Evolutionary conservation across 2,888 invertebrate genomes (phyloP).

Genomic region (Neoitamus cyanurus): DNA sequence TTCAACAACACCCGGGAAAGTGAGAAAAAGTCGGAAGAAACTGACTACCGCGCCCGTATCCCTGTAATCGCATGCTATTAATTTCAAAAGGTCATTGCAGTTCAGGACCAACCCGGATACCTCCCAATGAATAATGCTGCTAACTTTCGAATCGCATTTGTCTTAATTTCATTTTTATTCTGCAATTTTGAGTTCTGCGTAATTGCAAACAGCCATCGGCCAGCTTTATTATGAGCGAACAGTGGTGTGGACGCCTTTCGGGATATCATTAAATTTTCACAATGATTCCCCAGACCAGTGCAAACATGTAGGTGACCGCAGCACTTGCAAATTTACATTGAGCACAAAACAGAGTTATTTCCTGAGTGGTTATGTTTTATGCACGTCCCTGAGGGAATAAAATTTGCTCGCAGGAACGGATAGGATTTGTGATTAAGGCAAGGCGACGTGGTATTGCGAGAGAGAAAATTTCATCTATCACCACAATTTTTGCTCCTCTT

Average conservation of each 20-base stretch:
- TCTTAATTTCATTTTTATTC: neutral
- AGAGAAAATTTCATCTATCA: neutral
- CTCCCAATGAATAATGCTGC: neutral
- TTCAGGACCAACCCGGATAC: neutral
- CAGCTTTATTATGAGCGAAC: neutral
- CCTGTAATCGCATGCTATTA: neutral
- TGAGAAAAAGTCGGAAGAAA: neutral
- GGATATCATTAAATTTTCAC: neutral
- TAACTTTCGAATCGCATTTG: neutral
- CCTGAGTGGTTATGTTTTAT: neutral
- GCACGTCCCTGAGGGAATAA: neutral
- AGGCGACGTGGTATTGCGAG: neutral
- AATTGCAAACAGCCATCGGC: neutral
- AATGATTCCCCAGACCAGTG: neutral
- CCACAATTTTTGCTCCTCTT: neutral
- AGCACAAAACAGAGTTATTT: neutral
- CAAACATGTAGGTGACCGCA: neutral
- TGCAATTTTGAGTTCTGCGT: neutral
- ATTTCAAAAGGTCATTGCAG: neutral
- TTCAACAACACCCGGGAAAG: neutral
- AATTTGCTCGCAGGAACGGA: neutral
- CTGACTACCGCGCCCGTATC: neutral
- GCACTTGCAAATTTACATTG: neutral
- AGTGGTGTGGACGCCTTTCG: neutral
- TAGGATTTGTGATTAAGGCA: neutral